phyloP scores from a whole-genome alignment of 2,888 invertebrate genomes.

The Epiperipatus broadwayi region DNA sequence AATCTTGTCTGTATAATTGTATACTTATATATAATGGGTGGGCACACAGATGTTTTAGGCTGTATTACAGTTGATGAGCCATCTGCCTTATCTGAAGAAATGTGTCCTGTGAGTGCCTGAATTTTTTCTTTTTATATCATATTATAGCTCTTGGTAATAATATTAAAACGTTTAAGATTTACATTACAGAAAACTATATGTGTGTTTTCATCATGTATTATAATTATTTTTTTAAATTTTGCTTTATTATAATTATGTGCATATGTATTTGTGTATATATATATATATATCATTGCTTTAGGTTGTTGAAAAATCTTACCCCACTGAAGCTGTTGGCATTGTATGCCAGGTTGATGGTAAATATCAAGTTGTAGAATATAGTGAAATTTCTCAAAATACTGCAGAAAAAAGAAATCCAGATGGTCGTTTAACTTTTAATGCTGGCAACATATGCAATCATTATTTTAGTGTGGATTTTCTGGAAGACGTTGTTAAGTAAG shows the following conservation, averaged over 20 bases:
- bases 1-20: too few relatives aligned
- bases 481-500: constrained; percentile 42
- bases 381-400: constrained; percentile 72
- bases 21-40: too few relatives aligned
- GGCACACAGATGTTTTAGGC: too few relatives aligned
- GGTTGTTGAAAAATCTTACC: constrained; percentile 66
- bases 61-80: too few relatives aligned
- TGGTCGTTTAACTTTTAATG: constrained; percentile 67
- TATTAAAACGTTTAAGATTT: too few relatives aligned
- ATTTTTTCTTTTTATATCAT: too few relatives aligned
- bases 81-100: too few relatives aligned
- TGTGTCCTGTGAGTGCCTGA: too few relatives aligned
- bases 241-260: constrained; percentile 14
- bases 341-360: constrained; percentile 76
- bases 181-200: too few relatives aligned
- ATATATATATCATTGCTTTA: too few relatives aligned
- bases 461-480: constrained; percentile 79
- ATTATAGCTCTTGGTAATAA: too few relatives aligned
- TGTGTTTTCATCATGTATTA: too few relatives aligned
- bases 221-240: constrained; percentile 9
- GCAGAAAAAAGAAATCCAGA: constrained; percentile 55
- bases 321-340: constrained; percentile 85
- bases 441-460: constrained; percentile 96
- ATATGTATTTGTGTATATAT: constrained; percentile 10
- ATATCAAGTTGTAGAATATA: constrained; percentile 84